Percentiles rank a stretch among this genome's conserved stretches.
phyloP scores from a whole-genome alignment of 2,888 invertebrate genomes.

The Allacma fusca region DNA sequence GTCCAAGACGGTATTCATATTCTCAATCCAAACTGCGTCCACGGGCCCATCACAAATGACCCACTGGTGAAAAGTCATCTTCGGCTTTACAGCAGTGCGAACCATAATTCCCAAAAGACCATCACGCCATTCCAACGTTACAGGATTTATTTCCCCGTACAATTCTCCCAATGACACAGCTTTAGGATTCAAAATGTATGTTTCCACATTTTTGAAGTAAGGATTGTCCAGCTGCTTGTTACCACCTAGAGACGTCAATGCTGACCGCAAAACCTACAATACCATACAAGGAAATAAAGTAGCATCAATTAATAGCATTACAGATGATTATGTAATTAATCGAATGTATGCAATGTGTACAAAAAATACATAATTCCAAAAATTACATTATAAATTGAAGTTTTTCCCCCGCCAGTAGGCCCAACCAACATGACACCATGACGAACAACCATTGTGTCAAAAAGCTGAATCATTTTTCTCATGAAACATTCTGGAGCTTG shows the following conservation, averaged over 20 bases:
- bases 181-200: conserved; percentile 87
- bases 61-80: conserved; percentile 79
- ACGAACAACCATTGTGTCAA: conserved; percentile 88
- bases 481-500: conserved; percentile 76
- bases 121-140: conserved; percentile 90
- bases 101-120: conserved; percentile 80
- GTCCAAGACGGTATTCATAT: conserved; percentile 79
- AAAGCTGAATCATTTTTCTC: conserved; percentile 81
- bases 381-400: conserved; percentile 77
- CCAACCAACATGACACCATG: conserved; percentile 94
- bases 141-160: conserved; percentile 84
- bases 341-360: too few species aligned
- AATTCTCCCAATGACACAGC: conserved; percentile 86
- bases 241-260: conserved; percentile 73
- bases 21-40: conserved; percentile 94
- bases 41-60: conserved; percentile 90
- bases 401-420: conserved; percentile 88
- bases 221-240: conserved; percentile 67
- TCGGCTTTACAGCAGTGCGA: conserved; percentile 68
- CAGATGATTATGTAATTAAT: too few species aligned
- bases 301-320: too few species aligned
- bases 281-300: not conserved
- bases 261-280: conserved; percentile 73
- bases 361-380: too few species aligned
- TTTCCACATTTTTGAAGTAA: conserved; percentile 76